Evolutionary conservation across 2,113 vertebrate species (phyloP).

Genomic region (Micronycteris hirsuta): DNA sequence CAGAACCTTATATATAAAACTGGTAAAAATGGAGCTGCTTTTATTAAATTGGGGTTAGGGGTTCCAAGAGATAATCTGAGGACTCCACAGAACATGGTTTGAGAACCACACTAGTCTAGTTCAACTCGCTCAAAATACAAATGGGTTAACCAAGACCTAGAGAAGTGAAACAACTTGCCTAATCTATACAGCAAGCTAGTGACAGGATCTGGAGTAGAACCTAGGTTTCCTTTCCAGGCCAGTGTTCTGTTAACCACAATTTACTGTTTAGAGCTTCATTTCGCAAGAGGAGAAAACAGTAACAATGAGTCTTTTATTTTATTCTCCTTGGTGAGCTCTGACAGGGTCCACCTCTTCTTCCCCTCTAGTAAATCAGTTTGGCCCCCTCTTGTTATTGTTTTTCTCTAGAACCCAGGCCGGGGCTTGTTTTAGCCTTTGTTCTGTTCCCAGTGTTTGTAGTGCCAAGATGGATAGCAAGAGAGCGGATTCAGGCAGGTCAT

Average conservation of each 20-base stretch:
- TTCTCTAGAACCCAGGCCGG: slow-evolving; percentile 60
- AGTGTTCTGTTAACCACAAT: background rate
- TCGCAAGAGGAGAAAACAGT: slow-evolving; percentile 35
- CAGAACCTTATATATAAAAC: background rate
- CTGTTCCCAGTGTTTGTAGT: slow-evolving; percentile 56
- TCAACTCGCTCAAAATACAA: background rate
- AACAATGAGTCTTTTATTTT: slow-evolving; percentile 69
- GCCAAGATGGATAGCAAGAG: slow-evolving; percentile 65
- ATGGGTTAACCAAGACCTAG: background rate
- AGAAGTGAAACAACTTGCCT: background rate
- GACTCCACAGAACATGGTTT: background rate
- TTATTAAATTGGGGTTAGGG: background rate
- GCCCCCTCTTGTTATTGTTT: slow-evolving; percentile 66
- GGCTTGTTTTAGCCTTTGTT: slow-evolving; percentile 71
- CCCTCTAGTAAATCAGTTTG: background rate
- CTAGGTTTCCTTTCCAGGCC: slow-evolving; percentile 45
- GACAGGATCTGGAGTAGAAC: slow-evolving; percentile 33
- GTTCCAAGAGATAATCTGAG: background rate
- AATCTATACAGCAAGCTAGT: background rate
- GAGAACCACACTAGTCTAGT: background rate
- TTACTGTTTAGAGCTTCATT: slow-evolving; percentile 23
- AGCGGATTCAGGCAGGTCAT: slow-evolving; percentile 70
- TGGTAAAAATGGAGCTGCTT: background rate
- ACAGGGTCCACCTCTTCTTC: slow-evolving; percentile 50
- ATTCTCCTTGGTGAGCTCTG: slow-evolving; percentile 28